These are phyloP conservation scores for Leptonema lineaticorne DNA, from an alignment of 1,140 invertebrate genomes.

Conservation along the genomic window DNA sequence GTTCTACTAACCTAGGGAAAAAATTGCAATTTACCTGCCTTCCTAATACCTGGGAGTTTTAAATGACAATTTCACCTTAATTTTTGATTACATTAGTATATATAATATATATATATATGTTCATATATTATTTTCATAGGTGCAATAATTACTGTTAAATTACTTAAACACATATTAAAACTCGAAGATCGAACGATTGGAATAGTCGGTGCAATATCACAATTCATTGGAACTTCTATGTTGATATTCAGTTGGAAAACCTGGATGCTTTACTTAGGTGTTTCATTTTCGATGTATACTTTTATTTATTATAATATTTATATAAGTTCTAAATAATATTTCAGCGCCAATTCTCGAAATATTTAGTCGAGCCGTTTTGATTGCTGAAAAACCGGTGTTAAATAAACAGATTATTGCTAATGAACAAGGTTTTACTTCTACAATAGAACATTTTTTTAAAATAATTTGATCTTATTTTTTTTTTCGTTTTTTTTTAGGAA, in stretches of 20 bases:
- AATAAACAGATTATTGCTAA: conserved; percentile 53
- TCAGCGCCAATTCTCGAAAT: conserved; percentile 51
- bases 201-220: conserved; percentile 48
- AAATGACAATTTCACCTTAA: too few relatives aligned
- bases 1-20: too few relatives aligned
- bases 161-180: conserved; percentile 47
- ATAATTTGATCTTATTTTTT: too few relatives aligned
- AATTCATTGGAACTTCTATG: conserved; percentile 44
- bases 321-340: conserved; percentile 47
- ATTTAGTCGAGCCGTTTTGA: conserved; percentile 51
- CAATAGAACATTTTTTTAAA: not conserved
- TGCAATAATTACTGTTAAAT: conserved; percentile 49
- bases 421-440: conserved; percentile 50
- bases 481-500: conserved; percentile 47
- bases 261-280: conserved; percentile 48
- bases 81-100: too few relatives aligned
- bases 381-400: conserved; percentile 52
- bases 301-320: not conserved
- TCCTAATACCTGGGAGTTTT: too few relatives aligned
- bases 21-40: too few relatives aligned
- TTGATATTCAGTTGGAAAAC: conserved; percentile 46
- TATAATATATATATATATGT: not conserved
- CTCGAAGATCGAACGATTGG: conserved; percentile 51
- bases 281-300: conserved; percentile 29
- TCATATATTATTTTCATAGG: conserved; percentile 45